Base-by-base conservation (phyloP, 1,140 invertebrate species). In the Meteorus sp. region DNA sequence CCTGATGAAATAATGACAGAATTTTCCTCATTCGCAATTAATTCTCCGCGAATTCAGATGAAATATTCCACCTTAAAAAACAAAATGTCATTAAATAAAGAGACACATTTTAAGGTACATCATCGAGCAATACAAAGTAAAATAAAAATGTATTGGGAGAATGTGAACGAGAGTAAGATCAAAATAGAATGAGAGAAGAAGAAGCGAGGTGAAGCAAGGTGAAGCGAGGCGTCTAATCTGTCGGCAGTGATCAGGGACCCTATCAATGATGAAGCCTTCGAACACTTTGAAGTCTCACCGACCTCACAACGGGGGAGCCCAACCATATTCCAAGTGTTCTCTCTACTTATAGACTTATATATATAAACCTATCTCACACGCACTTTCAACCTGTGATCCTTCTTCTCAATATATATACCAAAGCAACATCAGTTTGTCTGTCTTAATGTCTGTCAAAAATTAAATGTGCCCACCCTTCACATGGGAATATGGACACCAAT, bases 181-280 rank as follows among this genome's bases (percentile, higher is more conserved):
- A 59, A 66, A 57, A 27, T 17, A 54, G 35, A 65, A 62, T 51
- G 59, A 64, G 35, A 63, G 63, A 60, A 62, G 53, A 55, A 63
- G 43, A 59, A 53, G 50, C 56, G 39, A 62, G 60, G 58, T 44
- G 56, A 56, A 50, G 56, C 57, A 52, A 59, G 61, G 58, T 63
- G 58, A 47, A 63, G 62, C 58, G 60, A 66, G 54, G 59, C 69
- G 65, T 71, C 66, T 77, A 79, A 78, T 80, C 78, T 80, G 72
- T 77, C 73, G 76, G 75, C 76, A 71, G 67, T 74, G 74, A 78
- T 79, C 78, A 73, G 68, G 60, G 73, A 74, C 61, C 68, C 69
- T 78, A 79, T 80, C 75, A 77, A 79, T 77, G 78, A 78, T 77
- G 76, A 79, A 74, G 76, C 76, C 71, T 74, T 72, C 56, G 69